phyloP scores from a whole-genome alignment of 2,797 vertebrate species.

The Megaceryle alcyon region DNA sequence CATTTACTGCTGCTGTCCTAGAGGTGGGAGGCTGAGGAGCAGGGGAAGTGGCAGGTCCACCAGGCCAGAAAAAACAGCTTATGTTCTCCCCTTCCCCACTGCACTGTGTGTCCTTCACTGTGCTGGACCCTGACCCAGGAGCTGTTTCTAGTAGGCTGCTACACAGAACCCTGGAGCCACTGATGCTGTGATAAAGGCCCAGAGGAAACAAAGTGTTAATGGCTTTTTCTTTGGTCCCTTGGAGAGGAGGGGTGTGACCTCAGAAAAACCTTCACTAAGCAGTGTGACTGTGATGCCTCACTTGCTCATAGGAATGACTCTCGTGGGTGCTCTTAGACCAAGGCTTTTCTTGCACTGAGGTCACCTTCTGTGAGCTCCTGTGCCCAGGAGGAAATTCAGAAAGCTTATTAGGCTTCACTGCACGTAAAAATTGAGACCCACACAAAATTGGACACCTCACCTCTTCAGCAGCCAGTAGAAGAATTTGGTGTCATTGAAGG shows the following conservation, averaged over 20 bases:
- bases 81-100: neutral
- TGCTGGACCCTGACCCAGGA: neutral
- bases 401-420: neutral
- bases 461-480: neutral
- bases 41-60: neutral
- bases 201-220: neutral
- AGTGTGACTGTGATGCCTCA: neutral
- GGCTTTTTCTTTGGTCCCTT: neutral
- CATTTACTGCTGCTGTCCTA: neutral
- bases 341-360: neutral
- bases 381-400: neutral
- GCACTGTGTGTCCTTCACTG: neutral
- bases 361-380: neutral
- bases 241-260: neutral
- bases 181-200: neutral
- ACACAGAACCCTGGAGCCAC: fast-evolving
- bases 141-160: neutral
- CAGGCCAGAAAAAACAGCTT: neutral
- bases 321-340: neutral
- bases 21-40: neutral
- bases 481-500: neutral
- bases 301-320: neutral
- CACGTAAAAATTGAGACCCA: neutral
- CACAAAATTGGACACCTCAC: neutral
- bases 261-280: neutral